A percentile compares a stretch with the other conserved stretches of the same genome.
Evolutionary conservation across 2,888 invertebrate species (phyloP).

Genomic region (Allolobophora icterica): DNA sequence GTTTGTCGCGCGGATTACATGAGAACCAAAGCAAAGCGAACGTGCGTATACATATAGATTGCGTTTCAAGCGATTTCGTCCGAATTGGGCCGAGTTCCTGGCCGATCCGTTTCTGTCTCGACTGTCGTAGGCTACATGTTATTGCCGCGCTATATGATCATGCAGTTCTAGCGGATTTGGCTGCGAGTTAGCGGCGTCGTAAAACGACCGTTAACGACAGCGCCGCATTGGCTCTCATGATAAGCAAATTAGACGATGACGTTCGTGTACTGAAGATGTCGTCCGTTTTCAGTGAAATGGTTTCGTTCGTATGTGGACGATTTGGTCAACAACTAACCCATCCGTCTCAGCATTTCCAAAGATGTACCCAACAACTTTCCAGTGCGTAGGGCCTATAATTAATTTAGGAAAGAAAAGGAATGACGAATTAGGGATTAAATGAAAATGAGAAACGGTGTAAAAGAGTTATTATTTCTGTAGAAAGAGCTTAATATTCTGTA

Average conservation of each 20-base stretch:
- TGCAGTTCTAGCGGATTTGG: not conserved
- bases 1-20: not conserved
- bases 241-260: not conserved
- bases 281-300: not conserved
- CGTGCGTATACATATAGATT: slow-evolving; percentile 3
- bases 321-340: not conserved
- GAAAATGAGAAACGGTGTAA: no score
- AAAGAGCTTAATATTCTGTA: no score
- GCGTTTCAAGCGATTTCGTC: not conserved
- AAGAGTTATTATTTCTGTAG: no score
- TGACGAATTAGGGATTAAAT: no score
- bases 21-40: not conserved
- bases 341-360: not conserved
- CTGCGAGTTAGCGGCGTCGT: not conserved
- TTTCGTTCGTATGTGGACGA: not conserved
- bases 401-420: no score
- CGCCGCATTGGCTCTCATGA: not conserved
- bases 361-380: no score
- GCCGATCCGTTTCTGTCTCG: not conserved
- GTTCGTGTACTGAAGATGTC: not conserved
- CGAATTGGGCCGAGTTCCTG: not conserved
- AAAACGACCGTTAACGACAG: not conserved
- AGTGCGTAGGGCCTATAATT: no score
- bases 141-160: not conserved
- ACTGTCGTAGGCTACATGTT: not conserved